Percentiles rank a stretch among this genome's conserved stretches.
Conservation (phyloP, 2,888 invertebrate genomes). For the Erebia palarica region DNA sequence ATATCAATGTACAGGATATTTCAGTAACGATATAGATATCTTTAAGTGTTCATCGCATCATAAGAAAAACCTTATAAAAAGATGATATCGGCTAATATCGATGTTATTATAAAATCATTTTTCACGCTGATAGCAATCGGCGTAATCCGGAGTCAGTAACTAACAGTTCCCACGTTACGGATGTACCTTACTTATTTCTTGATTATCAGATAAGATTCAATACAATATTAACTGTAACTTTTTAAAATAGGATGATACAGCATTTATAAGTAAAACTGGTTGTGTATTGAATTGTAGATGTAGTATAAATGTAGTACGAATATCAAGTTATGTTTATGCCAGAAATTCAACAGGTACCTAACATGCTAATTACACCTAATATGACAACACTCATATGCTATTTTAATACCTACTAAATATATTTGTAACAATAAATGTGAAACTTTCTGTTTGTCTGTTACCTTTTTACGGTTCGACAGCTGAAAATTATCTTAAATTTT, state of each 20-base stretch:
- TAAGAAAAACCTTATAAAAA: constrained; percentile 5
- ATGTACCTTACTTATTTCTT: constrained; percentile 51
- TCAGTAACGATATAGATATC: not conserved
- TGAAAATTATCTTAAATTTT: no score
- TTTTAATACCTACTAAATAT: no score
- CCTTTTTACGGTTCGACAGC: no score
- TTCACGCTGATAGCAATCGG: constrained; percentile 68
- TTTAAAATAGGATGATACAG: constrained; percentile 51
- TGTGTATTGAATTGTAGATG: not conserved
- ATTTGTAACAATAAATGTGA: no score
- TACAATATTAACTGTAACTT: constrained; percentile 70
- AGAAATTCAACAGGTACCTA: not conserved
- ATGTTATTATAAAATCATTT: constrained; percentile 74
- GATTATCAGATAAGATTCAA: constrained; percentile 73
- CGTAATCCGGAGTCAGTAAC: constrained; percentile 70
- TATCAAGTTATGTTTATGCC: no score
- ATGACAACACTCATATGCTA: not conserved
- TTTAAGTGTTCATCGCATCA: not conserved
- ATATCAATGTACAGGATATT: not conserved
- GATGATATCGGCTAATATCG: constrained; percentile 67
- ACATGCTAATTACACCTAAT: not conserved
- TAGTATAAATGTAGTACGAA: not conserved
- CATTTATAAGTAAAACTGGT: not conserved
- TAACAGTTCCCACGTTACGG: constrained; percentile 72
- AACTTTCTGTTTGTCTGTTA: no score